Conservation (phyloP, 2,113 vertebrate genomes). For the Megaleporinus macrocephalus region DNA sequence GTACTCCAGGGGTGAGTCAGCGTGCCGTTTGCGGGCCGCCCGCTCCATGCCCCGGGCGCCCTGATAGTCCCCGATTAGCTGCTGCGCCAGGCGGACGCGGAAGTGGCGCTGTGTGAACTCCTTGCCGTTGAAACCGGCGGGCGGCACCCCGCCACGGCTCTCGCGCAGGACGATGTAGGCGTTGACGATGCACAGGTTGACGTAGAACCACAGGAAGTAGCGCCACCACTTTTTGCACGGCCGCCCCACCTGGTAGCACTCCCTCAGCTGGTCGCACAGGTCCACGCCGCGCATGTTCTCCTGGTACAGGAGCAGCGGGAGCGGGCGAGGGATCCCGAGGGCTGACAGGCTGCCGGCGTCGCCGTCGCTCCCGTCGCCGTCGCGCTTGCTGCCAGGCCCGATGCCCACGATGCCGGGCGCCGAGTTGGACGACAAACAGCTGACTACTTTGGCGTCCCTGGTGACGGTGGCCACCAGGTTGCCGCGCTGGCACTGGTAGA, state of each 20-base stretch:
- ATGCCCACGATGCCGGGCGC: conserved; percentile 82
- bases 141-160: conserved; percentile 73
- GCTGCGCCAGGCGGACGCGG: conserved; percentile 80
- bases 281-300: conserved; percentile 84
- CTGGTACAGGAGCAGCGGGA: conserved; percentile 80
- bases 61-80: conserved; percentile 83
- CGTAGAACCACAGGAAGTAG: conserved; percentile 84
- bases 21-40: conserved; percentile 79
- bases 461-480: conserved; percentile 81
- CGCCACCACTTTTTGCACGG: conserved; percentile 85
- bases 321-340: conserved; percentile 73
- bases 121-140: conserved; percentile 77
- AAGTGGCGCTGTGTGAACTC: conserved; percentile 83
- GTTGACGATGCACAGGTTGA: conserved; percentile 82
- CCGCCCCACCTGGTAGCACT: conserved; percentile 82
- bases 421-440: conserved; percentile 80
- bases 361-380: conserved; percentile 59
- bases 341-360: conserved; percentile 66
- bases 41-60: conserved; percentile 81
- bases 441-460: conserved; percentile 75
- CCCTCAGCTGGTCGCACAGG: conserved; percentile 80
- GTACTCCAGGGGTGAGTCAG: conserved; percentile 82
- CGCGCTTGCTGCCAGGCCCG: conserved; percentile 71
- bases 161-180: conserved; percentile 79
- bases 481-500: conserved; percentile 82